A percentile compares a stretch with the other conserved stretches of the same genome.
phyloP scores from a whole-genome alignment of 1,140 invertebrate species.

The Monochamus saltuarius region DNA sequence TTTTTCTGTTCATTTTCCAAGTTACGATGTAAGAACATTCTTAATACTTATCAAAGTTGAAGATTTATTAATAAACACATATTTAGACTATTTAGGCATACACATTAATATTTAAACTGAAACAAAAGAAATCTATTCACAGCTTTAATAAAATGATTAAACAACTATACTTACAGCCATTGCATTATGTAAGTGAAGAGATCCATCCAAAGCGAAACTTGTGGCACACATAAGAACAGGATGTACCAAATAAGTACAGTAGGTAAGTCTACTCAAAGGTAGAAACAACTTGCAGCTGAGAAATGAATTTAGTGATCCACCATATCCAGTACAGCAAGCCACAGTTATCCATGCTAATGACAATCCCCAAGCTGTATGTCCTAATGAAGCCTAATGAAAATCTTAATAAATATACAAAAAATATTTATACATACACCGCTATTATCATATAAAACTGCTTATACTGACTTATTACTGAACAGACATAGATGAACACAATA shows the following conservation, averaged over 20 bases:
- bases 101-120: too few species aligned
- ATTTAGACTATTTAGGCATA: too few species aligned
- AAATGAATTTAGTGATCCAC: slow-evolving; percentile 70
- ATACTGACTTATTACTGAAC: too few species aligned
- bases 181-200: slow-evolving; percentile 71
- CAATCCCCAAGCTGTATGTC: slow-evolving; percentile 72
- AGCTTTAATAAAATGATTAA: slow-evolving; percentile 2
- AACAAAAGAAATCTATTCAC: background rate
- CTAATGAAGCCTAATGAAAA: slow-evolving; percentile 56
- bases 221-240: slow-evolving; percentile 80
- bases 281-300: slow-evolving; percentile 78
- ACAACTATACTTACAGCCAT: slow-evolving; percentile 61
- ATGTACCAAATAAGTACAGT: slow-evolving; percentile 88
- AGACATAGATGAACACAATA: too few species aligned
- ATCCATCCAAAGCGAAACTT: slow-evolving; percentile 73
- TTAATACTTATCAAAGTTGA: background rate
- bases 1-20: too few species aligned
- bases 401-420: background rate
- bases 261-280: slow-evolving; percentile 85
- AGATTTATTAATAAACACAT: background rate
- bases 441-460: too few species aligned
- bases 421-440: too few species aligned
- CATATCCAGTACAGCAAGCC: slow-evolving; percentile 75
- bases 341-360: slow-evolving; percentile 78
- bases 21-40: background rate